These are phyloP conservation scores for Astatotilapia flaviijosephi DNA, from an alignment of 2,113 vertebrate genomes.

Conservation along the genomic window DNA sequence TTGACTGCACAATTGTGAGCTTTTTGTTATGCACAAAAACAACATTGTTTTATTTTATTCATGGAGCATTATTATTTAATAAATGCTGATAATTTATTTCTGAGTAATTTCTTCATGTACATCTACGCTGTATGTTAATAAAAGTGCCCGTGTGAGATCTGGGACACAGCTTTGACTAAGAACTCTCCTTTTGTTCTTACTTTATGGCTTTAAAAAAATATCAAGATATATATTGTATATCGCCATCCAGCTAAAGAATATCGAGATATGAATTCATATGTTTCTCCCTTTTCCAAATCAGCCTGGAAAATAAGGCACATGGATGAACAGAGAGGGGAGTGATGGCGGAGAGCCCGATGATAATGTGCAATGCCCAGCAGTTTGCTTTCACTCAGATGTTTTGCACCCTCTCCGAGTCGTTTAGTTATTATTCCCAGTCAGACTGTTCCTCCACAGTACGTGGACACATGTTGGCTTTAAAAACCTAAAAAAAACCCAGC, in stretches of 20 bases:
- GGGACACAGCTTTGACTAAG: not conserved
- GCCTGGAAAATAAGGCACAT: not conserved
- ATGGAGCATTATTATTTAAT: not conserved
- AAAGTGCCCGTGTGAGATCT: not conserved
- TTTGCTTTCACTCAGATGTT: not conserved
- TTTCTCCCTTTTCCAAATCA: not conserved
- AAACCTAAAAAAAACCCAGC: not conserved
- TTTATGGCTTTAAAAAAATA: not conserved
- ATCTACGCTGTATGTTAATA: rapidly evolving
- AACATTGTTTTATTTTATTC: not conserved
- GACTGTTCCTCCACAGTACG: not conserved
- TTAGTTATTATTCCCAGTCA: constrained; percentile 7
- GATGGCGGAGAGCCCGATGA: not conserved
- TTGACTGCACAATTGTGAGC: rapidly evolving
- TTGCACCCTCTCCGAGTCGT: not conserved
- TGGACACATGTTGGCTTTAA: not conserved
- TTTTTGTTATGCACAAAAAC: not conserved
- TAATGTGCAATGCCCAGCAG: not conserved
- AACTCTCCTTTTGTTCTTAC: not conserved
- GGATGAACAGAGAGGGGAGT: constrained; percentile 2
- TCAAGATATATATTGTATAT: not conserved
- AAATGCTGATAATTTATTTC: not conserved
- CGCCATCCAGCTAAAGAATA: not conserved
- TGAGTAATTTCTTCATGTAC: not conserved
- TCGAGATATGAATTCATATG: not conserved